Percentiles rank a stretch among this genome's conserved stretches.
These are phyloP conservation scores for Copsychus sechellarum DNA, from an alignment of 2,113 vertebrate genomes.

Conservation along the genomic window DNA sequence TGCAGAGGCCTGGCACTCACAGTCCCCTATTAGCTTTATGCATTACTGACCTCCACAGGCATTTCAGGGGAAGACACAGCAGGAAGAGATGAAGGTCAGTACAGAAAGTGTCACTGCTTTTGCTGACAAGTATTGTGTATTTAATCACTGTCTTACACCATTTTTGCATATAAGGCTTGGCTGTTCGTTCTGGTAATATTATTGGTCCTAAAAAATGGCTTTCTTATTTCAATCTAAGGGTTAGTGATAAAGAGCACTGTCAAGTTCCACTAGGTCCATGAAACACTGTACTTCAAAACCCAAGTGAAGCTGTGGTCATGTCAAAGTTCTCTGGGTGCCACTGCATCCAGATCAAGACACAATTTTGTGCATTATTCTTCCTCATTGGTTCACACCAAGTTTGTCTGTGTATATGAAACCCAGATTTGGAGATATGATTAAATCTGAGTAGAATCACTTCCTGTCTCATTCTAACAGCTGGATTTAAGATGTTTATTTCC, in stretches of 20 bases:
- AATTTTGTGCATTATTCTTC: not conserved
- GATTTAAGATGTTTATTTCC: not conserved
- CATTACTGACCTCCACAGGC: slow-evolving; percentile 68
- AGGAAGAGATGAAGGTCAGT: slow-evolving; percentile 19
- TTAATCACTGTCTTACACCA: not conserved
- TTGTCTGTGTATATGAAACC: not conserved
- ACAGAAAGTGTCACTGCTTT: not conserved
- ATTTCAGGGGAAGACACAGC: slow-evolving; percentile 55
- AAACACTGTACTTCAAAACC: not conserved
- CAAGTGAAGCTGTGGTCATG: not conserved
- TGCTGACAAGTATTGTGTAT: not conserved
- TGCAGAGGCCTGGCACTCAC: not conserved
- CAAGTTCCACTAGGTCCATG: not conserved
- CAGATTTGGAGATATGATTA: not conserved
- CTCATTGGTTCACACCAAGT: not conserved
- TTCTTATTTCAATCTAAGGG: not conserved
- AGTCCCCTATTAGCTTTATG: slow-evolving; percentile 38
- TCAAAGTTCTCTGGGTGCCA: not conserved
- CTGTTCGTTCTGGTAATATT: not conserved
- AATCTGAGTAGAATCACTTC: not conserved
- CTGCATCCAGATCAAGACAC: not conserved
- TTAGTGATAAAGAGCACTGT: not conserved
- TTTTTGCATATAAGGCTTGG: not conserved
- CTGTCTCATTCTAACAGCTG: not conserved
- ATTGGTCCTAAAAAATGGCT: not conserved